Conservation (phyloP, 2,888 invertebrate genomes). For the Mesorhabditis sp. region DNA sequence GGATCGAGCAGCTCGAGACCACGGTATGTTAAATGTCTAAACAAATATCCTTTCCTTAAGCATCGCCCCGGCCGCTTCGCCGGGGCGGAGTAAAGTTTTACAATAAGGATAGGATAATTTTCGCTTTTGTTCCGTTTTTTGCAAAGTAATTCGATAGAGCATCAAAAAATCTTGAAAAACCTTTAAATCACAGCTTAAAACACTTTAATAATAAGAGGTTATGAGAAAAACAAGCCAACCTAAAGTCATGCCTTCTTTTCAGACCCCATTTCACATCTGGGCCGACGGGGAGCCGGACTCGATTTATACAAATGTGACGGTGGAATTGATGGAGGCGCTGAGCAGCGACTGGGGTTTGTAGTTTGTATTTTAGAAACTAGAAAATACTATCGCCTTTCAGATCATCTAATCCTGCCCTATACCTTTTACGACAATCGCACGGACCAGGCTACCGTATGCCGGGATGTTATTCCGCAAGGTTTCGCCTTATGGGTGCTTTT, state of each 20-base stretch:
- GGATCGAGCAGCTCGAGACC: too few species aligned
- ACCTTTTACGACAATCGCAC: background rate
- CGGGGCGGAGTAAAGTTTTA: too few species aligned
- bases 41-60: too few species aligned
- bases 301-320: background rate
- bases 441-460: background rate
- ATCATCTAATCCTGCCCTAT: background rate
- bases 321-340: background rate
- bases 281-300: background rate
- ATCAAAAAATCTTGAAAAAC: too few species aligned
- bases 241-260: background rate
- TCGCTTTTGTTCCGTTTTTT: too few species aligned
- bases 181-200: too few species aligned
- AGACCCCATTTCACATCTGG: conserved; percentile 4
- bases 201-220: too few species aligned
- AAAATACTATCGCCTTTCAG: background rate
- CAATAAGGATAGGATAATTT: too few species aligned
- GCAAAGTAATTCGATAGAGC: too few species aligned
- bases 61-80: too few species aligned
- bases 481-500: background rate
- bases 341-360: background rate
- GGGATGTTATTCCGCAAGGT: conserved; percentile 6
- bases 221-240: too few species aligned
- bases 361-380: background rate
- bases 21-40: too few species aligned